Evolutionary conservation across 2,797 vertebrate genomes (phyloP).

Genomic region (Lepus townsendii): DNA sequence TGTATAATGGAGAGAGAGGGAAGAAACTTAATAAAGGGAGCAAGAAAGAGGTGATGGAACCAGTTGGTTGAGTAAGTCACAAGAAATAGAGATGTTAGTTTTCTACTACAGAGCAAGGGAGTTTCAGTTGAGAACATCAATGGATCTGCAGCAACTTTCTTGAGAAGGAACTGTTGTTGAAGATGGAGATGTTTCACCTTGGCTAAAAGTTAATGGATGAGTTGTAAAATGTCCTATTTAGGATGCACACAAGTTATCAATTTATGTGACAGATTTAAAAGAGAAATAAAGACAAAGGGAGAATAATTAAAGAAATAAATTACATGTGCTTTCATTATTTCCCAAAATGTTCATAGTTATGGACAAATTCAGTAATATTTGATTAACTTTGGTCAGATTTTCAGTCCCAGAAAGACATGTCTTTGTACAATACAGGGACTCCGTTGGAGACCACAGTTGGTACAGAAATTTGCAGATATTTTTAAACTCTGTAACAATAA

Average conservation of each 20-base stretch:
- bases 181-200: background rate
- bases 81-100: background rate
- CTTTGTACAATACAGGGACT: background rate
- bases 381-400: constrained; percentile 31
- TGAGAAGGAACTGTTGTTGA: background rate
- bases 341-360: background rate
- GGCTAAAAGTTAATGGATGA: background rate
- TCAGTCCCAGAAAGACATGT: constrained; percentile 19
- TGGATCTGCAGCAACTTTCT: background rate
- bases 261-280: background rate
- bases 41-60: background rate
- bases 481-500: constrained; percentile 27
- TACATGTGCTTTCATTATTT: background rate
- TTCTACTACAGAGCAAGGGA: background rate
- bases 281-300: background rate
- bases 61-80: background rate
- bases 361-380: background rate
- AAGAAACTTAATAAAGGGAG: background rate
- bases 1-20: background rate
- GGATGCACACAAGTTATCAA: background rate
- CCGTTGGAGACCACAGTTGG: background rate
- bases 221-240: background rate
- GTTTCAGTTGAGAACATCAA: background rate
- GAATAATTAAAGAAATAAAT: background rate
- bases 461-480: background rate